phyloP scores from a whole-genome alignment of 2,113 vertebrate species.

The Cynoglossus semilaevis region DNA sequence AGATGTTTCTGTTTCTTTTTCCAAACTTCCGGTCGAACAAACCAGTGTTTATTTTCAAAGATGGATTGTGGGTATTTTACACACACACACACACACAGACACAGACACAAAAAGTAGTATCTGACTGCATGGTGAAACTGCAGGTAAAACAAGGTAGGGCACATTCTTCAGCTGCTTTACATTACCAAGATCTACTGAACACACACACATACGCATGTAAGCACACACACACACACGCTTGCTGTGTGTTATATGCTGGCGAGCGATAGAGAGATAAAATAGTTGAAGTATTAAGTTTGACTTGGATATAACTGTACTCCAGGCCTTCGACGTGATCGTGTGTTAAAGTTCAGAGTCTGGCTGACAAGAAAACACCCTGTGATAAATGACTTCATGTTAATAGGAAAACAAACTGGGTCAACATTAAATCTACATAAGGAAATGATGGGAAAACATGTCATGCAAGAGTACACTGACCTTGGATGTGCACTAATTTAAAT shows the following conservation, averaged over 20 bases:
- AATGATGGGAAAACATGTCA: too few relatives aligned
- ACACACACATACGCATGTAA: neutral
- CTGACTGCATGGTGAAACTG: constrained; percentile 60
- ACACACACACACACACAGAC: neutral
- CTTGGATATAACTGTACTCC: too few relatives aligned
- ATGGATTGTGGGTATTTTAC: neutral
- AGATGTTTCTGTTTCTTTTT: constrained; percentile 5
- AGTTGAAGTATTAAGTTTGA: too few relatives aligned
- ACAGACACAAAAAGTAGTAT: neutral
- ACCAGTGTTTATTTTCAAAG: constrained; percentile 38
- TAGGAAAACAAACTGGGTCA: neutral
- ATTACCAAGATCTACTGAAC: constrained; percentile 23
- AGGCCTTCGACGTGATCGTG: too few relatives aligned
- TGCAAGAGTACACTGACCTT: too few relatives aligned
- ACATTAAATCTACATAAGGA: too few relatives aligned
- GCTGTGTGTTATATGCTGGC: too few relatives aligned
- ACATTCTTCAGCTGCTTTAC: constrained; percentile 57
- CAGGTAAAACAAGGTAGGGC: constrained; percentile 59
- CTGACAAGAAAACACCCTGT: neutral
- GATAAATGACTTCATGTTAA: constrained; percentile 4
- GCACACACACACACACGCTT: neutral
- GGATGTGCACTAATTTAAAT: too few relatives aligned
- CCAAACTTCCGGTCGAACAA: constrained; percentile 10
- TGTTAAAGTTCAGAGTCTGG: constrained; percentile 19
- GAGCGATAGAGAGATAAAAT: too few relatives aligned